These are phyloP conservation scores for Apodemia mormo DNA, from an alignment of 2,888 invertebrate species.

Conservation along the genomic window DNA sequence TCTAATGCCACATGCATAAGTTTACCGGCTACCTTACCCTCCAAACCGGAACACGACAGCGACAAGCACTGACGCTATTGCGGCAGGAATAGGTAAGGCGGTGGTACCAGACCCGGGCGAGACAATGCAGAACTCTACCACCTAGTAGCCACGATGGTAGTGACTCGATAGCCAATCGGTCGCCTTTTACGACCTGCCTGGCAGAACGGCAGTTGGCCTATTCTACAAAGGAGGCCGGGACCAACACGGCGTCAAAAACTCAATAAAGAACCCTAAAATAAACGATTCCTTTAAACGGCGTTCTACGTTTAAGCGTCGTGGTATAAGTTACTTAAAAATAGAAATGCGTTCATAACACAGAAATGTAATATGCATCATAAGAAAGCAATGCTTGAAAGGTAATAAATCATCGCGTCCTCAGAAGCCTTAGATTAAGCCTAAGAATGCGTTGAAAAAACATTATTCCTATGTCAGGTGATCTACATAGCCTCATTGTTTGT, in stretches of 20 bases:
- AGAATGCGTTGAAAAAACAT: conserved; percentile 72
- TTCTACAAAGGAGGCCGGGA: no score
- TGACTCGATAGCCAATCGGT: no score
- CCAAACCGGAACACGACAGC: no score
- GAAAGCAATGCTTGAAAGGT: conserved; percentile 52
- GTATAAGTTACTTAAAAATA: conserved; percentile 18
- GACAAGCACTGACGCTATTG: no score
- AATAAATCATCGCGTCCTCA: conserved; percentile 35
- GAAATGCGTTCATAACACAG: conserved; percentile 23
- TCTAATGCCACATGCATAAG: no score
- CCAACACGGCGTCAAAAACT: neutral
- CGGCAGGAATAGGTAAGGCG: no score
- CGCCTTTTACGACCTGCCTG: no score
- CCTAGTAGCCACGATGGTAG: no score
- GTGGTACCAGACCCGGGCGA: no score
- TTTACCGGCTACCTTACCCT: no score
- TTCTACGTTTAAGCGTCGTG: conserved; percentile 1
- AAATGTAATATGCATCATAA: conserved; percentile 44
- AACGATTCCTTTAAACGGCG: neutral
- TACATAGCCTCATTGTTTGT: conserved; percentile 57
- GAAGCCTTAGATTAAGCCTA: conserved; percentile 54
- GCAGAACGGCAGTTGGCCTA: no score
- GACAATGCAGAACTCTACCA: no score
- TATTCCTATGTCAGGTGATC: conserved; percentile 72
- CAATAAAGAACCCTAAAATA: neutral